Percentiles rank a stretch among this genome's conserved stretches.
Conservation (phyloP, 2,797 vertebrate genomes). For the Gymnodraco acuticeps region DNA sequence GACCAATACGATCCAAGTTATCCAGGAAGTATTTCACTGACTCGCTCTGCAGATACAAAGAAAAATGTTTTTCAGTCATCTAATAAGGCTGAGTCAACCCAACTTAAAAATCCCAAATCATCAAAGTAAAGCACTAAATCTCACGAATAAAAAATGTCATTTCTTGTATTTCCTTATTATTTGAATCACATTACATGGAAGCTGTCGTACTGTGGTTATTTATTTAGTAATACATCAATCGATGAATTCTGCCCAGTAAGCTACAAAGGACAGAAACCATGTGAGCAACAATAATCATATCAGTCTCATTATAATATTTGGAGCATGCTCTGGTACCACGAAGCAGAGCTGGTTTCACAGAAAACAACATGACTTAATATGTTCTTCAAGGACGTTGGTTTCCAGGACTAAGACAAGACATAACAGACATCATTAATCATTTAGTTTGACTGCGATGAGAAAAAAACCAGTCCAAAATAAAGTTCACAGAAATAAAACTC, state of each 20-base stretch:
- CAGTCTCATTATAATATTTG: conserved; percentile 14
- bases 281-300: conserved; percentile 38
- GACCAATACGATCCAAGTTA: conserved; percentile 95
- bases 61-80: conserved; percentile 9
- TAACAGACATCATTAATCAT: too few species aligned
- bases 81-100: conserved; percentile 15
- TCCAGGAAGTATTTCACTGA: conserved; percentile 99
- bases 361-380: too few species aligned
- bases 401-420: too few species aligned
- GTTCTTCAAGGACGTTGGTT: too few species aligned
- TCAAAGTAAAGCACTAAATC: conserved; percentile 27
- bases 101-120: conserved; percentile 31
- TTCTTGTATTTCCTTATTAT: conserved; percentile 32
- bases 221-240: conserved; percentile 53
- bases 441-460: too few species aligned
- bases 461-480: too few species aligned
- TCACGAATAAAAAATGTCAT: conserved; percentile 25
- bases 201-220: conserved; percentile 14
- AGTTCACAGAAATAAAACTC: too few species aligned
- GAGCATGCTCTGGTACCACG: background rate
- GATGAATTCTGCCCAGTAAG: background rate
- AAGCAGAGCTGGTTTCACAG: too few species aligned
- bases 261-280: conserved; percentile 21
- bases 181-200: conserved; percentile 25
- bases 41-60: conserved; percentile 89